Evolutionary conservation across 2,797 vertebrate genomes (phyloP).

Genomic region (Argya squamiceps): DNA sequence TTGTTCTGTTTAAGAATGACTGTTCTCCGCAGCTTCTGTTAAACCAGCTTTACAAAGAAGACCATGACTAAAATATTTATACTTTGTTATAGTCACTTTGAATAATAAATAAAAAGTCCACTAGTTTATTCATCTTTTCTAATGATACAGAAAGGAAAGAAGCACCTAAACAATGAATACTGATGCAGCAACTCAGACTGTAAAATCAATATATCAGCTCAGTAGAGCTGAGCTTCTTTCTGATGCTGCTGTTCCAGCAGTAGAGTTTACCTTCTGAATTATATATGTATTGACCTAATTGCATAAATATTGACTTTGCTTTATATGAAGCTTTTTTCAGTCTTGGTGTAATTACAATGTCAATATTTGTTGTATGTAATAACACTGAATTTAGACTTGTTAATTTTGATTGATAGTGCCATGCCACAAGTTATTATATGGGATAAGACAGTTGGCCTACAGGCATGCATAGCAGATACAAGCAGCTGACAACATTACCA

Average conservation of each 20-base stretch:
- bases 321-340: constrained; percentile 69
- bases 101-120: not conserved
- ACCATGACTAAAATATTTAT: constrained; percentile 35
- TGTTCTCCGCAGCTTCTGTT: not conserved
- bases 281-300: constrained; percentile 77
- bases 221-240: constrained; percentile 47
- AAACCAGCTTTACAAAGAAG: constrained; percentile 26
- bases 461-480: not conserved
- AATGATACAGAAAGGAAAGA: constrained; percentile 61
- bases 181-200: constrained; percentile 45
- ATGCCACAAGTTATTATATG: constrained; percentile 44
- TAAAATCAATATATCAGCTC: constrained; percentile 75
- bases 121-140: constrained; percentile 56
- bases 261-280: constrained; percentile 72
- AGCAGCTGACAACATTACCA: not conserved
- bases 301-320: constrained; percentile 79
- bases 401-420: constrained; percentile 73
- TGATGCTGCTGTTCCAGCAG: constrained; percentile 33
- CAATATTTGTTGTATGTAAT: constrained; percentile 75
- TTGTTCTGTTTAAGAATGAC: not conserved
- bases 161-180: constrained; percentile 62
- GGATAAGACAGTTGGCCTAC: not conserved
- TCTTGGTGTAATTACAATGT: constrained; percentile 73
- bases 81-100: not conserved
- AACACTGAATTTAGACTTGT: constrained; percentile 72